These are phyloP conservation scores for Nestor notabilis DNA, from an alignment of 2,113 vertebrate species.

Conservation along the genomic window DNA sequence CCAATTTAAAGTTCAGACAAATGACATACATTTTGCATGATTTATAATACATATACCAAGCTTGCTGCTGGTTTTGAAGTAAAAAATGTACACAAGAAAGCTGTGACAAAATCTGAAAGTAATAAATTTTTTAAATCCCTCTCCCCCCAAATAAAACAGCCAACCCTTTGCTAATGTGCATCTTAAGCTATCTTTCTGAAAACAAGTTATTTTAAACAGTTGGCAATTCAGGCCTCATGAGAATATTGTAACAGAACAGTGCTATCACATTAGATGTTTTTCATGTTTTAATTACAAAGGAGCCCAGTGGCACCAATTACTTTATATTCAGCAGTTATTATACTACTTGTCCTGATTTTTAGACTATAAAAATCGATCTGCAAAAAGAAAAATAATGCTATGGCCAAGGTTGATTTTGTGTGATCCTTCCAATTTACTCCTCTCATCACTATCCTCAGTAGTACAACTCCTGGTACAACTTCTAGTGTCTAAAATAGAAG, in stretches of 20 bases:
- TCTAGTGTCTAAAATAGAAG: not conserved
- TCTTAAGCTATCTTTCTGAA: not conserved
- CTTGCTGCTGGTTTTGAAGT: not conserved
- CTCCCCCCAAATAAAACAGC: not conserved
- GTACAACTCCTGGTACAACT: not conserved
- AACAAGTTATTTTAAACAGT: conserved; percentile 18
- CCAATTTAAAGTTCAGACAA: not conserved
- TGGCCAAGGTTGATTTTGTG: not conserved
- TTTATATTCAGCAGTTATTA: not conserved
- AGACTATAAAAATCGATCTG: not conserved
- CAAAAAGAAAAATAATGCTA: not conserved
- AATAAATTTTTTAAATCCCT: not conserved
- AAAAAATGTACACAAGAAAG: not conserved
- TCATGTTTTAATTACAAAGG: not conserved
- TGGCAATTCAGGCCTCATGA: not conserved
- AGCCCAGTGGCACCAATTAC: not conserved
- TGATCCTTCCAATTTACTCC: not conserved
- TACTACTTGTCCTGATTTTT: not conserved
- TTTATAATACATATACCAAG: not conserved
- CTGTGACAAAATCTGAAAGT: not conserved
- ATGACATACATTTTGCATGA: not conserved
- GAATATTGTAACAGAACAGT: not conserved
- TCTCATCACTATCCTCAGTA: not conserved
- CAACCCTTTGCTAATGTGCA: not conserved
- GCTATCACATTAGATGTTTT: not conserved